Evolutionary conservation across 1,140 invertebrate species (phyloP).

Genomic region (Camponotus pennsylvanicus): DNA sequence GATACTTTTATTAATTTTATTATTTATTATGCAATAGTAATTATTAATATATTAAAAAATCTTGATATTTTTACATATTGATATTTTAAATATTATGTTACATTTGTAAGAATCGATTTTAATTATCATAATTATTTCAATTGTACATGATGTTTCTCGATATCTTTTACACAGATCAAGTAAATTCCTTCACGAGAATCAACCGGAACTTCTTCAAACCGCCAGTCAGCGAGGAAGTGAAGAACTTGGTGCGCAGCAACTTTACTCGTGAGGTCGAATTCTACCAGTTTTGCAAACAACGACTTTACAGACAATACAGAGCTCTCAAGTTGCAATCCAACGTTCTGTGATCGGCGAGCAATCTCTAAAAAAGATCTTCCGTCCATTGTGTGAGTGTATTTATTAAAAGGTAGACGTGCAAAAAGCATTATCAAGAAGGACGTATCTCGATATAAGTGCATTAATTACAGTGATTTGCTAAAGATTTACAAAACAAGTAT

Average conservation of each 20-base stretch:
- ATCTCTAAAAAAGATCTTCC: slow-evolving; percentile 5
- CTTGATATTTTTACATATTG: no score
- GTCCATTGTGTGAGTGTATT: not conserved
- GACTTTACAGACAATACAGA: slow-evolving; percentile 92
- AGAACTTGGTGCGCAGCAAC: slow-evolving; percentile 94
- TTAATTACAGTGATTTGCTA: slow-evolving; percentile 15
- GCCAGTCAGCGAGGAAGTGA: slow-evolving; percentile 93
- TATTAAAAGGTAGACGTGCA: not conserved
- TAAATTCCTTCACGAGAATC: slow-evolving; percentile 91
- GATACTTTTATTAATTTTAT: no score
- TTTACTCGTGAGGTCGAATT: slow-evolving; percentile 97
- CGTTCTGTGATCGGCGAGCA: not conserved
- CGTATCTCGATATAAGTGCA: not conserved
- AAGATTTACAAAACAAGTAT: not conserved
- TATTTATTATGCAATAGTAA: no score
- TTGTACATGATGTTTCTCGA: not conserved
- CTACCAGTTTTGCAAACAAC: slow-evolving; percentile 95
- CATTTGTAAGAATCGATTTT: not conserved
- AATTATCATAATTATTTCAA: not conserved
- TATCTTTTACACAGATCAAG: slow-evolving; percentile 87
- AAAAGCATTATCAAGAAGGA: slow-evolving; percentile 1
- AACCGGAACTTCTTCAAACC: slow-evolving; percentile 96
- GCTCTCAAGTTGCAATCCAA: slow-evolving; percentile 87
- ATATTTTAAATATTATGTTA: not conserved
- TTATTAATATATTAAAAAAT: no score